A percentile compares a stretch with the other conserved stretches of the same genome.
phyloP scores from a whole-genome alignment of 1,140 invertebrate species.

The Chironomus striatipennis region DNA sequence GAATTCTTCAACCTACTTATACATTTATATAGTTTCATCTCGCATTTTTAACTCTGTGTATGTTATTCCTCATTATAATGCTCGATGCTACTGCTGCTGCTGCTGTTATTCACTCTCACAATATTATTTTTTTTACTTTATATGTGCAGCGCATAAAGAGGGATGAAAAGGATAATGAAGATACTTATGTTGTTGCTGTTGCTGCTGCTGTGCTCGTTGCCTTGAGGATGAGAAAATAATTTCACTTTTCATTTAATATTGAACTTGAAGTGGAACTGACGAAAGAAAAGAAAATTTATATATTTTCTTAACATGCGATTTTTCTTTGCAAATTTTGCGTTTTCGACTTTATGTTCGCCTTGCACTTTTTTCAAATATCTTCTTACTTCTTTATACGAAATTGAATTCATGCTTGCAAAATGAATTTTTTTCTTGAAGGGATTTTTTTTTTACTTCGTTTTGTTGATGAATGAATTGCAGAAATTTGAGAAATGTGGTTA shows the following conservation, averaged over 20 bases:
- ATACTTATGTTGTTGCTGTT: not conserved
- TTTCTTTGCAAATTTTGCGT: not conserved
- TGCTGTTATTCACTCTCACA: too few species aligned
- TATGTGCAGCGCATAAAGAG: not conserved
- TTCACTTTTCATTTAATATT: not conserved
- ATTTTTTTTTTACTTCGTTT: too few species aligned
- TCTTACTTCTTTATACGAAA: not conserved
- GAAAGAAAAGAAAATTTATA: too few species aligned
- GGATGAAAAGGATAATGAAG: not conserved
- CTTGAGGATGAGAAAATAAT: not conserved
- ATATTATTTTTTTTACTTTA: too few species aligned
- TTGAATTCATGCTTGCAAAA: too few species aligned
- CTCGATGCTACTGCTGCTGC: too few species aligned
- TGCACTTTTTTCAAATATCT: not conserved
- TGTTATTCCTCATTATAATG: too few species aligned
- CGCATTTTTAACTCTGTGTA: too few species aligned
- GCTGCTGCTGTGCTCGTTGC: too few species aligned
- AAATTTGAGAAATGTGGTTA: too few species aligned
- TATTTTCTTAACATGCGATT: not conserved
- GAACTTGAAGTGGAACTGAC: not conserved
- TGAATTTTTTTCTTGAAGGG: too few species aligned
- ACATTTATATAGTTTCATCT: not conserved
- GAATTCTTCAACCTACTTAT: constrained; percentile 23
- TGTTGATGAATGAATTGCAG: too few species aligned
- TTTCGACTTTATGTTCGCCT: not conserved